Evolutionary conservation across 2,113 vertebrate species (phyloP).

Genomic region (Noctilio leporinus): DNA sequence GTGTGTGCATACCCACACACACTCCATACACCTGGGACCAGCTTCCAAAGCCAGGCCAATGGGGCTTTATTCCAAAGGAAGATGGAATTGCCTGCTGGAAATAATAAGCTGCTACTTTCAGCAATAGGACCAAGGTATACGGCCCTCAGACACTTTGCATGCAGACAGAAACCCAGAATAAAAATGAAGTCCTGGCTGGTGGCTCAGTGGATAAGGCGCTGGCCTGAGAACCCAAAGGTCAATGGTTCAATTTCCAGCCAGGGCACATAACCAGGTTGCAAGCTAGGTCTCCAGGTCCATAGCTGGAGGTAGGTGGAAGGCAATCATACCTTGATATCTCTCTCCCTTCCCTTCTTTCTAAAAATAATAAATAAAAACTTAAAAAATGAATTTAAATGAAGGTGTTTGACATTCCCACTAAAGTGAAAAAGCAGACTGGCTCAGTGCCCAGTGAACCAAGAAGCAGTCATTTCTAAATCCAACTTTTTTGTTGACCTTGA

Average conservation of each 20-base stretch:
- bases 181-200: too few relatives aligned
- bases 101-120: neutral
- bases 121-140: neutral
- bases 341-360: too few relatives aligned
- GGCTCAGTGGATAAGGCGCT: too few relatives aligned
- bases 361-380: too few relatives aligned
- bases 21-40: neutral
- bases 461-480: neutral
- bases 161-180: neutral
- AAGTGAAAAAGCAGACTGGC: neutral
- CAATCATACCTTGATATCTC: too few relatives aligned
- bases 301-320: too few relatives aligned
- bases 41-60: slow-evolving; percentile 16
- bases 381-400: slow-evolving; percentile 27
- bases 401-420: neutral
- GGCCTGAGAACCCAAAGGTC: too few relatives aligned
- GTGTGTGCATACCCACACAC: neutral
- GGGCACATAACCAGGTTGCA: too few relatives aligned
- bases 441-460: neutral
- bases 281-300: too few relatives aligned
- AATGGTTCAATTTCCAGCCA: too few relatives aligned
- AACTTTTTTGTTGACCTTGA: slow-evolving; percentile 11
- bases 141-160: neutral
- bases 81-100: neutral
- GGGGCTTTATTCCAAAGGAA: neutral